Evolutionary conservation across 2,888 invertebrate species (phyloP).

Genomic region (Endomychus coccineus): DNA sequence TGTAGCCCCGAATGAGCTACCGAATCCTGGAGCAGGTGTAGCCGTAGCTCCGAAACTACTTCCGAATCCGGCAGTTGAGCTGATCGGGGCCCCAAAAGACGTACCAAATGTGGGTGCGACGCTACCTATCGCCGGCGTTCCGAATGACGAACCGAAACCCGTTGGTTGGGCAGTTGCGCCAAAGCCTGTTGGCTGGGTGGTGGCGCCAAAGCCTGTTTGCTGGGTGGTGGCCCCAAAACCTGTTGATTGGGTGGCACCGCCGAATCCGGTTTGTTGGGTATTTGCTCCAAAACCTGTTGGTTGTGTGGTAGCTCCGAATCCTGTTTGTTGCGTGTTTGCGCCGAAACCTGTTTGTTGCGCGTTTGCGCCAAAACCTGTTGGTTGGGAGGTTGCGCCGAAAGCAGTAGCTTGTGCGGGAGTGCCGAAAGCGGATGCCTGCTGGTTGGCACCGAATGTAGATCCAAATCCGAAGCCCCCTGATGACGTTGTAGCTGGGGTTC

Average conservation of each 20-base stretch:
- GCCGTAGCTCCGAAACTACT: slow-evolving; percentile 22
- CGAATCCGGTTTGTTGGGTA: slow-evolving; percentile 28
- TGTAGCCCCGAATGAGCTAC: slow-evolving; percentile 33
- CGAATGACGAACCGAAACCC: slow-evolving; percentile 29
- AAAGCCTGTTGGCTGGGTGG: slow-evolving; percentile 40
- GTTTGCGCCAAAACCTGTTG: slow-evolving; percentile 39
- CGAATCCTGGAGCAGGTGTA: slow-evolving; percentile 27
- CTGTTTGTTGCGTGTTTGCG: slow-evolving; percentile 18
- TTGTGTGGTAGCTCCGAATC: slow-evolving; percentile 27
- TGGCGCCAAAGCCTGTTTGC: slow-evolving; percentile 45
- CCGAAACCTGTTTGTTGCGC: slow-evolving; percentile 39
- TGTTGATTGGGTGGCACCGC: slow-evolving; percentile 19
- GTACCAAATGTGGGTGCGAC: slow-evolving; percentile 34
- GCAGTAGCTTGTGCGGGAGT: slow-evolving; percentile 19
- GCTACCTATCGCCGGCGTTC: slow-evolving; percentile 30
- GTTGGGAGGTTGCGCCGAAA: slow-evolving; percentile 27
- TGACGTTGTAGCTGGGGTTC: slow-evolving; percentile 39
- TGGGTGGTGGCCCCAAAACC: slow-evolving; percentile 35
- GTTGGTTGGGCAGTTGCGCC: slow-evolving; percentile 28
- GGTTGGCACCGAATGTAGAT: slow-evolving; percentile 26
- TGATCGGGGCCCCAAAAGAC: slow-evolving; percentile 29
- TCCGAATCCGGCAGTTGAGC: slow-evolving; percentile 24
- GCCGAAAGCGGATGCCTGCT: slow-evolving; percentile 12
- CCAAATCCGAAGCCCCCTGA: slow-evolving; percentile 29
- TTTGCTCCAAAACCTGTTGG: slow-evolving; percentile 10